Evolutionary conservation across 2,113 vertebrate genomes (phyloP), one percentile per base, ranked within the genome.

Genomic region (Ibidorhyncha struthersii): DNA sequence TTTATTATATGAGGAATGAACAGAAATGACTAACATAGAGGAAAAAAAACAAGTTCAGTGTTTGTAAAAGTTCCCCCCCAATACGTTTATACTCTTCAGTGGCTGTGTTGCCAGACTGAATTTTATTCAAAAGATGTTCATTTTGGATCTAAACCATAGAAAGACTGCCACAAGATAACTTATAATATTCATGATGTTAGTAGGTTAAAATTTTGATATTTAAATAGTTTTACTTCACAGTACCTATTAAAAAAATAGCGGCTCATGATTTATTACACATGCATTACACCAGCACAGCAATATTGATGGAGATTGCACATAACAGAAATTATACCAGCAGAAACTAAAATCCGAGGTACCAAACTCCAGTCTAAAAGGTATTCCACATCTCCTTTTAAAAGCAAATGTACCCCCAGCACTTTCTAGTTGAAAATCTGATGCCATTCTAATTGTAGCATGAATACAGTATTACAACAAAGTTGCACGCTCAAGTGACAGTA

Each of bases 261-360:
- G 18, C 14, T 67, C 14, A 5, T 30, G 9, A 41, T 38, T 50
- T 65, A n/a, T 12, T 52, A 16, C 10, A 38, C 7, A 32, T 9
- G 5, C 8, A 14, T 49, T 69, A 55, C 10, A 34, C 8, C 25
- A 59, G n/a, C 47, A 49, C 40, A 69, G n/a, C 27, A 76, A 5
- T 56, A 67, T 8, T 1, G 0, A 38, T 21, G 29, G 18, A 26
- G 5, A 36, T 16, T 14, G 17, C 15, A 27, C 12, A 3, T 27
- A 65, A 59, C 29, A 19, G 40, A 82, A 61, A 25, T 8, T 0
- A 38, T 27, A 72, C 5, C n/a, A 67, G 36, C 38, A 70, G 69
- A 85, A 84, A 65, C 9, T 38, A 71, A 65, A 95, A 49, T 38
- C 19, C 32, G 21, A 26, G 1, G 18, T 40, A 81, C 26, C 19